Evolutionary conservation across 2,888 invertebrate species (phyloP).

Genomic region (Papilio gigon): DNA sequence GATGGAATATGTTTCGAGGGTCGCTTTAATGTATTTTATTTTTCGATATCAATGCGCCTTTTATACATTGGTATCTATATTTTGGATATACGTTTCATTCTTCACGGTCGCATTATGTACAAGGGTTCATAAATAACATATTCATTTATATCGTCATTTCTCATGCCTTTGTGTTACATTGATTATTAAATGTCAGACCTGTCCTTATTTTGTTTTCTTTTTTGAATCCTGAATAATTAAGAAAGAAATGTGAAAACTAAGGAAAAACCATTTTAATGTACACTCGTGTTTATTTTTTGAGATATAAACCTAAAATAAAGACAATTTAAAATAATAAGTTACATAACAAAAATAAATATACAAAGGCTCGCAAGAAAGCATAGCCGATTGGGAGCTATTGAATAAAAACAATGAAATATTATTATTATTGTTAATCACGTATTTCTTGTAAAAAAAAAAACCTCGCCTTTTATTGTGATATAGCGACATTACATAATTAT

Average conservation of each 20-base stretch:
- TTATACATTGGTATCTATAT: slow-evolving; percentile 25
- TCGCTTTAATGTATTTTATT: slow-evolving; percentile 30
- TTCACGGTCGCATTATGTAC: slow-evolving; percentile 25
- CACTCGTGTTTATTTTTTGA: slow-evolving; percentile 53
- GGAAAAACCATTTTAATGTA: slow-evolving; percentile 47
- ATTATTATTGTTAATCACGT: slow-evolving; percentile 59
- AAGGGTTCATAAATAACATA: slow-evolving; percentile 30
- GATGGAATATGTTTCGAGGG: slow-evolving; percentile 34
- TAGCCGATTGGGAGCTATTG: slow-evolving; percentile 51
- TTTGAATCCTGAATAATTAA: slow-evolving; percentile 26
- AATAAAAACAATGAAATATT: slow-evolving; percentile 68
- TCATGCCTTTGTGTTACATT: slow-evolving; percentile 44
- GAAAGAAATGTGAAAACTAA: slow-evolving; percentile 42
- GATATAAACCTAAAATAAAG: slow-evolving; percentile 67
- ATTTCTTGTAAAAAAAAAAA: slow-evolving; percentile 54
- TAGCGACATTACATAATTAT: slow-evolving; percentile 38
- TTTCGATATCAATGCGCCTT: slow-evolving; percentile 29
- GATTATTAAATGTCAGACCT: slow-evolving; percentile 44
- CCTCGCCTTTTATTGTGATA: slow-evolving; percentile 49
- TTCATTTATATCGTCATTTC: slow-evolving; percentile 39
- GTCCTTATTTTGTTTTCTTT: slow-evolving; percentile 6
- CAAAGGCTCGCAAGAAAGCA: slow-evolving; percentile 45
- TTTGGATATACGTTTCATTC: slow-evolving; percentile 32
- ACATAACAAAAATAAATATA: slow-evolving; percentile 54
- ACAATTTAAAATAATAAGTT: slow-evolving; percentile 56